These are phyloP conservation scores for Dipodomys merriami DNA, from an alignment of 2,113 vertebrate species.

Conservation along the genomic window DNA sequence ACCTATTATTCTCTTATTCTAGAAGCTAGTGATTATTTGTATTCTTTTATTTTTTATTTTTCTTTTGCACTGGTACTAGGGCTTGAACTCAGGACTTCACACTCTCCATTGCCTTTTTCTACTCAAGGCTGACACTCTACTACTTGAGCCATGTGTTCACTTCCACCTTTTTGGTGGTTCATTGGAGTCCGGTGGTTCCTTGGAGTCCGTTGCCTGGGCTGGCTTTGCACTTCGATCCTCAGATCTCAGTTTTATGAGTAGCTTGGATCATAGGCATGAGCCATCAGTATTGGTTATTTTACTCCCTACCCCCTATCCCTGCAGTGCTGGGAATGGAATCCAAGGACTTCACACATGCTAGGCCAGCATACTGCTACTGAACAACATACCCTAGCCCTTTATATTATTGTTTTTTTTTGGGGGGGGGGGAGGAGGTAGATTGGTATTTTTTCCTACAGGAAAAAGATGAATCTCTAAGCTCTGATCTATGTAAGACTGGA, in stretches of 20 bases:
- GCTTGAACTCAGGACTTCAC: too few species aligned
- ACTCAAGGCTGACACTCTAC: too few species aligned
- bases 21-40: background rate
- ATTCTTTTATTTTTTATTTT: background rate
- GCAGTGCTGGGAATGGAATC: background rate
- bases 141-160: background rate
- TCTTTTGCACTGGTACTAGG: background rate
- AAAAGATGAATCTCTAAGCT: too few species aligned
- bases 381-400: background rate
- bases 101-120: too few species aligned
- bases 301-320: too few species aligned
- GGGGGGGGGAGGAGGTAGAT: too few species aligned
- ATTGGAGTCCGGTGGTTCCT: background rate
- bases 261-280: too few species aligned
- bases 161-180: background rate
- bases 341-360: background rate
- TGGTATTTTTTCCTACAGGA: too few species aligned
- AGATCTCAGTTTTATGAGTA: too few species aligned
- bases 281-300: too few species aligned
- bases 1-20: rapidly evolving
- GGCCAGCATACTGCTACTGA: background rate
- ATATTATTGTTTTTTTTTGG: background rate
- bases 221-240: background rate
- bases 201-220: background rate
- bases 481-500: too few species aligned